Evolutionary conservation across 2,888 invertebrate species (phyloP), one percentile per base, ranked within the genome.

Genomic region (Automeris io): DNA sequence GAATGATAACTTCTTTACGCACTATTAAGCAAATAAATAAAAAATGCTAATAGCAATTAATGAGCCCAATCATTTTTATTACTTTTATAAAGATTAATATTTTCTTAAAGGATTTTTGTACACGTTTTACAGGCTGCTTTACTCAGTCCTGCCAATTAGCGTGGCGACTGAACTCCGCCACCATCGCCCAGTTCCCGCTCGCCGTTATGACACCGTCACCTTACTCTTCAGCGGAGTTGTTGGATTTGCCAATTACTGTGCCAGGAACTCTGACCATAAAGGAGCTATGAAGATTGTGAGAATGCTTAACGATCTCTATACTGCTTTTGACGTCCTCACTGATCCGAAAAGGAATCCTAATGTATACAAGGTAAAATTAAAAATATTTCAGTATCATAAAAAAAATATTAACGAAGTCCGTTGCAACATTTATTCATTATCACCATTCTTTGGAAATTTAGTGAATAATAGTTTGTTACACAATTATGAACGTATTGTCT

Each of bases 341-440:
- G 97, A 97, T 77, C 95, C 96, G 3, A 95, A 93, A 67, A 91
- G 93, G 55, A 97, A 97, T 80, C 95, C 96, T 23, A 95, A 97
- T 71, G 95, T 97, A 36, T 98, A 97, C 70, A 98, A 98, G 93
- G 97, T 96, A n/a, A n/a, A n/a, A n/a, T n/a, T n/a, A n/a, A n/a
- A n/a, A n/a, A n/a, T n/a, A n/a, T n/a, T n/a, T n/a, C n/a, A n/a
- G n/a, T n/a, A n/a, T n/a, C n/a, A n/a, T n/a, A n/a, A n/a, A n/a
- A n/a, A n/a, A n/a, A n/a, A n/a, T n/a, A n/a, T n/a, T n/a, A n/a
- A n/a, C n/a, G n/a, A n/a, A n/a, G n/a, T n/a, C n/a, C n/a, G n/a
- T n/a, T n/a, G n/a, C n/a, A n/a, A n/a, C n/a, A n/a, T n/a, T n/a
- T n/a, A n/a, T n/a, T n/a, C n/a, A n/a, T n/a, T n/a, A n/a, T n/a